These are phyloP conservation scores for Phymatocera aterrima DNA, from an alignment of 2,888 invertebrate genomes.

Conservation along the genomic window DNA sequence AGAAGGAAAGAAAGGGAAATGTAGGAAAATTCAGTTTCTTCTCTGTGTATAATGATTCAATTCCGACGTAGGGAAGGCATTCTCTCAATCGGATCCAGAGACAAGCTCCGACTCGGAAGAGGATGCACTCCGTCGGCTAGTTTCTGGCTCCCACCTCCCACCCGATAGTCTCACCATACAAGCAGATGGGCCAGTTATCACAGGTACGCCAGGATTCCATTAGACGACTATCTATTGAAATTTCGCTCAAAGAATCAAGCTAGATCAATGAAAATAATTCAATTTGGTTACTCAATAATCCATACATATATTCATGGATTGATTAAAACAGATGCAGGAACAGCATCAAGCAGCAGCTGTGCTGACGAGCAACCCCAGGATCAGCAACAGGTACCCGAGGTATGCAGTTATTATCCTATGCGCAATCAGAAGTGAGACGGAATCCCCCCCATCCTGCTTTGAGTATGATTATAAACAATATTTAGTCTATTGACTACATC, in stretches of 20 bases:
- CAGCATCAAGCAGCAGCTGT: slow-evolving; percentile 62
- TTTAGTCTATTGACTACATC: background rate
- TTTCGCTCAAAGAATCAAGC: background rate
- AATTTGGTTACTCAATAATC: background rate
- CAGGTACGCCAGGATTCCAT: slow-evolving; percentile 58
- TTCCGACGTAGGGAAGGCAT: slow-evolving; percentile 81
- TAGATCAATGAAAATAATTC: background rate
- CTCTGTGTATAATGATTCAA: no score
- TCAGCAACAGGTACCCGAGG: slow-evolving; percentile 57
- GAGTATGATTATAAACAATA: background rate
- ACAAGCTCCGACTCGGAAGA: slow-evolving; percentile 87
- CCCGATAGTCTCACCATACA: slow-evolving; percentile 71
- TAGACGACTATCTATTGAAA: background rate
- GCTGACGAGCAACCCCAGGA: slow-evolving; percentile 64
- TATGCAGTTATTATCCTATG: slow-evolving; percentile 3
- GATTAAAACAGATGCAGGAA: slow-evolving; percentile 61
- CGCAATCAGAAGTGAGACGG: background rate
- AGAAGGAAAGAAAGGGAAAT: no score
- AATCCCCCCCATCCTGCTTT: background rate
- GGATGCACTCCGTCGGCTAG: slow-evolving; percentile 80
- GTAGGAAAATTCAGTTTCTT: background rate
- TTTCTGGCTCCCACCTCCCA: slow-evolving; percentile 66
- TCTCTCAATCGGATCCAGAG: slow-evolving; percentile 81
- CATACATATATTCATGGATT: background rate
- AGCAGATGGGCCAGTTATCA: slow-evolving; percentile 74